These are phyloP conservation scores for Nerophis lumbriciformis DNA, from an alignment of 2,113 vertebrate genomes.

Conservation along the genomic window DNA sequence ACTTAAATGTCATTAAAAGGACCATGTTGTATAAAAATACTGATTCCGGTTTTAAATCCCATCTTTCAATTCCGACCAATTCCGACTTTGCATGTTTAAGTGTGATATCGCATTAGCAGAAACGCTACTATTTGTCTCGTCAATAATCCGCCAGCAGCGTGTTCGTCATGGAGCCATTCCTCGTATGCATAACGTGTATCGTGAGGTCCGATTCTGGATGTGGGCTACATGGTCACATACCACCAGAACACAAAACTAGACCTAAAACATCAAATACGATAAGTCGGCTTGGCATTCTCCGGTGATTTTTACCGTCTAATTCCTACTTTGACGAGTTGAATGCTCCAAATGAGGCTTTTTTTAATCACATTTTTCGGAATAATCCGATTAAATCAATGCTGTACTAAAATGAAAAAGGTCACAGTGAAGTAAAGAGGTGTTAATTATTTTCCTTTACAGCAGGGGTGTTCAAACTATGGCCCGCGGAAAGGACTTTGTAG, in stretches of 20 bases:
- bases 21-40: not conserved
- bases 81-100: not conserved
- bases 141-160: constrained; percentile 16
- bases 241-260: constrained; percentile 11
- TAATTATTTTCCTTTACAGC: too few species aligned
- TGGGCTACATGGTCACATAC: constrained; percentile 44
- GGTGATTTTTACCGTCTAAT: not conserved
- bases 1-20: not conserved
- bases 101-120: not conserved
- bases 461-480: too few species aligned
- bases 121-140: constrained; percentile 45
- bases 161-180: constrained; percentile 26
- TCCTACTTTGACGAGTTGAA: not conserved
- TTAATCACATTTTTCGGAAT: too few species aligned
- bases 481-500: too few species aligned
- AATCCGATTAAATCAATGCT: too few species aligned
- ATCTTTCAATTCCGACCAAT: not conserved
- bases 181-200: constrained; percentile 49
- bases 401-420: too few species aligned
- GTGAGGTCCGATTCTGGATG: constrained; percentile 39
- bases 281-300: constrained; percentile 8
- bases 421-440: too few species aligned
- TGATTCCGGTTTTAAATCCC: not conserved
- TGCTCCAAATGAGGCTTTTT: too few species aligned
- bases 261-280: constrained; percentile 13